phyloP scores from a whole-genome alignment of 2,888 invertebrate genomes.

The Apamea crenata region DNA sequence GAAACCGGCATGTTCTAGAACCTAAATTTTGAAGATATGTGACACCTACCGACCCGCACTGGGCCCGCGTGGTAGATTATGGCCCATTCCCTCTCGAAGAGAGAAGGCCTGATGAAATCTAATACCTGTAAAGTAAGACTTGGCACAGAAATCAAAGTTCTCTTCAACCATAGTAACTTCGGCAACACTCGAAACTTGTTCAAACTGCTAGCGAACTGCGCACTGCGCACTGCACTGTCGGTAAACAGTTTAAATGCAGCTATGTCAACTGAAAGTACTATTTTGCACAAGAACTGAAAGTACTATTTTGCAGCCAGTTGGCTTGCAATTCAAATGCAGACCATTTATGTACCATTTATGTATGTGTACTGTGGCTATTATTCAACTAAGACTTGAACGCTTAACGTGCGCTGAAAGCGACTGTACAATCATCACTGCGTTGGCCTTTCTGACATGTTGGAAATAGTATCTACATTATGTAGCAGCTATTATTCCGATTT shows the following conservation, averaged over 20 bases:
- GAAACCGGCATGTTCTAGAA: no score
- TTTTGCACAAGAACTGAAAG: constrained; percentile 1
- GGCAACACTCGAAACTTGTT: constrained; percentile 19
- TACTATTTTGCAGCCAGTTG: background rate
- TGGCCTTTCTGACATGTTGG: background rate
- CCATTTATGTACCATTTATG: no score
- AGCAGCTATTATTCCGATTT: background rate
- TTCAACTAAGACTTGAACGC: background rate
- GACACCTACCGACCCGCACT: no score
- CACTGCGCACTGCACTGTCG: background rate
- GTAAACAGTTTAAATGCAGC: constrained; percentile 25
- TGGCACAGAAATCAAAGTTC: background rate
- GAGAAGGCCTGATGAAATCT: no score
- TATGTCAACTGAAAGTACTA: constrained; percentile 12
- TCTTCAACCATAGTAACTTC: constrained; percentile 11
- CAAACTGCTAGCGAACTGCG: background rate
- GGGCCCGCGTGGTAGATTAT: no score
- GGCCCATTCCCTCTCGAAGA: no score
- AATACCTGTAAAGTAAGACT: background rate
- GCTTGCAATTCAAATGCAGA: background rate
- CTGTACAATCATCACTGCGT: background rate
- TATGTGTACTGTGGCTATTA: background rate
- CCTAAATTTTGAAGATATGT: no score
- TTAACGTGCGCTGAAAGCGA: background rate
- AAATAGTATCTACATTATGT: background rate